Conservation (phyloP, 2,888 invertebrate genomes). For the Lasioglossum figueresi region DNA sequence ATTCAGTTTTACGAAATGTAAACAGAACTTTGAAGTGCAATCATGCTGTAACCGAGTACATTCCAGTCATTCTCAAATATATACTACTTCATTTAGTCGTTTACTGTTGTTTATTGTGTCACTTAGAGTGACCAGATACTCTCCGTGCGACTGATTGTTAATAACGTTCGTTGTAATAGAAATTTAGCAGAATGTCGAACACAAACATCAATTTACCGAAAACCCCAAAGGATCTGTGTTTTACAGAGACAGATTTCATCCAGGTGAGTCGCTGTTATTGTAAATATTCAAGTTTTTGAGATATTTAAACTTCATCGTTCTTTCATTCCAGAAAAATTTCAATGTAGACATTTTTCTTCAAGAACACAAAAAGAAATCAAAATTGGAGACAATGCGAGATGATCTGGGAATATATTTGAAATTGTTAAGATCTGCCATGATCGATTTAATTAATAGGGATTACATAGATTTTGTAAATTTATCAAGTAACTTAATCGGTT, state of each 20-base stretch:
- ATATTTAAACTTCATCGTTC: background rate
- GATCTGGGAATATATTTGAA: slow-evolving; percentile 96
- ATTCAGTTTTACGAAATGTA: background rate
- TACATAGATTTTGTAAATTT: slow-evolving; percentile 99
- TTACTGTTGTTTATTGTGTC: background rate
- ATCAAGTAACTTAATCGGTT: slow-evolving; percentile 96
- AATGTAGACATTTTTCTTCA: slow-evolving; percentile 96
- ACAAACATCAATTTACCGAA: slow-evolving; percentile 84
- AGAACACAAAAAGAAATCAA: slow-evolving; percentile 89
- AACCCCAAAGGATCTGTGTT: slow-evolving; percentile 88
- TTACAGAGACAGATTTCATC: slow-evolving; percentile 89
- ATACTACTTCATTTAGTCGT: background rate
- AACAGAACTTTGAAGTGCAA: background rate
- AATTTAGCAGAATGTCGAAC: slow-evolving; percentile 75
- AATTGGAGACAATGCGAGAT: slow-evolving; percentile 93
- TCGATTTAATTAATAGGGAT: slow-evolving; percentile 98
- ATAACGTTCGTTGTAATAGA: background rate
- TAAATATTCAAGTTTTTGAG: background rate
- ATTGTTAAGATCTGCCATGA: slow-evolving; percentile 96
- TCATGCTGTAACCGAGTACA: background rate
- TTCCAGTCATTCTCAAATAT: background rate
- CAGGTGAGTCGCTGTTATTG: slow-evolving; percentile 81
- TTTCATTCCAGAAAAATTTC: slow-evolving; percentile 89
- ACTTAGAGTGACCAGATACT: background rate
- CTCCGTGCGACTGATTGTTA: background rate